These are phyloP conservation scores for Calidris pugnax DNA, from an alignment of 2,113 vertebrate genomes.

Conservation along the genomic window DNA sequence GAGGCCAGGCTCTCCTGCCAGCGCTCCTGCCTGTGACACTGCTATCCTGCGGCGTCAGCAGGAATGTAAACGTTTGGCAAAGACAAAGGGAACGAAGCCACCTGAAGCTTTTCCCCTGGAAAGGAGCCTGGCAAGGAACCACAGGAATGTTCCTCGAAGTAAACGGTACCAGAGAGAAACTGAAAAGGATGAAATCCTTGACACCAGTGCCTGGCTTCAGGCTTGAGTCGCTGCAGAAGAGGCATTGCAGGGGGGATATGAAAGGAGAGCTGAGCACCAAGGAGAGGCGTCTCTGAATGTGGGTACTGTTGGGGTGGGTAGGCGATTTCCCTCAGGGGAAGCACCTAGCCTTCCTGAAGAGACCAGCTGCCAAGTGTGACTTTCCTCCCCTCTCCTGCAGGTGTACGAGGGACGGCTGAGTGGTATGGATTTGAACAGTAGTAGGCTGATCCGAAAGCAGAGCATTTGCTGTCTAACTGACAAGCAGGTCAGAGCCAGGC, in stretches of 20 bases:
- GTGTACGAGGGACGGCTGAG: not conserved
- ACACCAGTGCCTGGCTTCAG: not conserved
- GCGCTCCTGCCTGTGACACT: not conserved
- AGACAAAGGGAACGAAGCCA: slow-evolving; percentile 46
- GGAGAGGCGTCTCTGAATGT: not conserved
- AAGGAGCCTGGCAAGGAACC: slow-evolving; percentile 40
- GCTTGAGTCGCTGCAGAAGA: not conserved
- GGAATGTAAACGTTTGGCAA: slow-evolving; percentile 37
- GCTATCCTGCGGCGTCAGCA: not conserved
- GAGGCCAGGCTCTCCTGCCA: not conserved
- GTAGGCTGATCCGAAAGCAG: slow-evolving; percentile 19
- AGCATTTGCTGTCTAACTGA: slow-evolving; percentile 19
- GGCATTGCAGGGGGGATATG: not conserved
- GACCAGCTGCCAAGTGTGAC: not conserved
- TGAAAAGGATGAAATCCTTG: not conserved
- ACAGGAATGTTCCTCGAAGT: slow-evolving; percentile 54
- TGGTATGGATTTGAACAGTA: not conserved
- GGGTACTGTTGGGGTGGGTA: not conserved
- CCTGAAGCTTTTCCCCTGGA: slow-evolving; percentile 50
- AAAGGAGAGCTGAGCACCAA: not conserved
- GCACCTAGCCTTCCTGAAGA: not conserved
- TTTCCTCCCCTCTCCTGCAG: not conserved
- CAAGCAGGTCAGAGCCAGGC: slow-evolving; percentile 44
- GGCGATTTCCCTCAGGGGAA: not conserved
- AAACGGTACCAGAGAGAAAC: not conserved